Conservation (phyloP, 2,113 vertebrate species). For the cat (Felis catus) region DNA sequence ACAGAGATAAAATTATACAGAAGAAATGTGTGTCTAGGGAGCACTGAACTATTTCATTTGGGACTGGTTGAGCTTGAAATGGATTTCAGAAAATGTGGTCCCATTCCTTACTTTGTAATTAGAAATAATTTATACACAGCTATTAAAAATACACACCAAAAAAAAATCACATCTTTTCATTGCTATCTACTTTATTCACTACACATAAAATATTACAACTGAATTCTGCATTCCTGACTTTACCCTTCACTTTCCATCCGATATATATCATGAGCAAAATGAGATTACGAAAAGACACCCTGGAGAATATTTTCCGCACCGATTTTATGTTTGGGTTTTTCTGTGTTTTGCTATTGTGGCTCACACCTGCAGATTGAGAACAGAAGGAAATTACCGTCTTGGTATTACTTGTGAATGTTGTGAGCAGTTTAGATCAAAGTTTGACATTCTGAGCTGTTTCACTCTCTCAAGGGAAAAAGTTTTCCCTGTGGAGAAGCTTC, state of each 20-base stretch:
- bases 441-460: conserved; percentile 52
- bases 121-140: conserved; percentile 64
- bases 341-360: conserved; percentile 57
- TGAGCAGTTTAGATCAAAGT: conserved; percentile 60
- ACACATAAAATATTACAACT: conserved; percentile 51
- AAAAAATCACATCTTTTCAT: conserved; percentile 55
- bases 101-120: conserved; percentile 56
- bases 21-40: conserved; percentile 54
- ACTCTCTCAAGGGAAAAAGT: conserved; percentile 57
- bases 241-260: background rate
- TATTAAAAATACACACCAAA: conserved; percentile 55
- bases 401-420: conserved; percentile 40
- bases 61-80: conserved; percentile 53
- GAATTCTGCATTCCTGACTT: conserved; percentile 11
- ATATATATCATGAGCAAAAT: conserved; percentile 2
- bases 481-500: conserved; percentile 23
- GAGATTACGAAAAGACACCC: conserved; percentile 53
- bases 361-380: conserved; percentile 50
- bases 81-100: conserved; percentile 54
- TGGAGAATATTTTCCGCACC: conserved; percentile 46
- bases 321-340: conserved; percentile 47
- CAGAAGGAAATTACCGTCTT: conserved; percentile 51
- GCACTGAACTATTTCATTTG: background rate
- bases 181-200: conserved; percentile 18
- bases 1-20: conserved; percentile 61